Evolutionary conservation across 2,888 invertebrate species (phyloP), one percentile per base, ranked within the genome.

Genomic region (Heliconius hortense): DNA sequence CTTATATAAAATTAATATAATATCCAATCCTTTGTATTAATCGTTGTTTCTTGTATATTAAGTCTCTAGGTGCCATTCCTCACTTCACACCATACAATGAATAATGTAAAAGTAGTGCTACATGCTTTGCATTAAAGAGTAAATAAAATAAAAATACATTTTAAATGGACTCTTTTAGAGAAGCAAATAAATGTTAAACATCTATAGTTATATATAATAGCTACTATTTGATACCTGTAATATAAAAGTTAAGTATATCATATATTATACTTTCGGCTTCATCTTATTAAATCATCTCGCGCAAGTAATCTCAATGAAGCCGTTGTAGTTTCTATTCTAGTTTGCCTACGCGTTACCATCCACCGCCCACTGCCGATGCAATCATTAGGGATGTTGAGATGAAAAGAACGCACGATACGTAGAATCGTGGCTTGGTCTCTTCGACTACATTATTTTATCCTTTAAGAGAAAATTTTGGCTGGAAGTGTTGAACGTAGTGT

Each of bases 281-380:
- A 64, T 64, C 66, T 66, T 39, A 64, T 64, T 64, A 66, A 66
- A 66, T 39, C 39, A 78, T 81, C 77, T 79, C 74, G 67, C 60
- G 73, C 74, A 74, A 67, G 73, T 67, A 77, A 77, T 79, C 76
- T 74, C 73, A 77, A 80, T 79, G 76, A 78, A 78, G 76, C 78
- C 60, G 77, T 75, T 80, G 84, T 84, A 79, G 81, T 79, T 76
- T 79, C 80, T 73, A 83, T 83, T 85, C 88, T 84, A 84, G 88
- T 87, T 87, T 82, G 86, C 91, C 90, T 86, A 90, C 90, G 88
- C 89, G 79, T 77, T 78, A 78, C 76, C 79, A 80, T 82, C 80
- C 72, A 77, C 81, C 83, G 77, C 81, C 81, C 79, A 82, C 82
- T 69, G 68, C 81, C 80, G 77, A 73, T 78, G 79, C 79, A 74